phyloP scores from a whole-genome alignment of 2,113 vertebrate species.

The Pionites leucogaster region DNA sequence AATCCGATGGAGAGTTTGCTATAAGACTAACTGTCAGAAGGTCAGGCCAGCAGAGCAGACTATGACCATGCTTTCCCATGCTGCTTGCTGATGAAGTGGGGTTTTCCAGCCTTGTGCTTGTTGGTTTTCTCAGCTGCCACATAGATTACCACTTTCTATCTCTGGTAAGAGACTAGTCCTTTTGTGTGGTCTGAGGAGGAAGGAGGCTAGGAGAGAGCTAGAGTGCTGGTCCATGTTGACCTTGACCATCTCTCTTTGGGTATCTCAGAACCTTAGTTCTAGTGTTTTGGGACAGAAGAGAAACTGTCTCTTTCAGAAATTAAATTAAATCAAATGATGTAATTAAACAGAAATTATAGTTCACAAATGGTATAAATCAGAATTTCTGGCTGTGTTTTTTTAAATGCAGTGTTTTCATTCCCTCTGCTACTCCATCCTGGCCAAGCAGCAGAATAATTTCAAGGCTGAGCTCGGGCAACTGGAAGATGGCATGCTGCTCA shows the following conservation, averaged over 20 bases:
- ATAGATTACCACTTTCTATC: background rate
- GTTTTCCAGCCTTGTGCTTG: background rate
- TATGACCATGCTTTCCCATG: background rate
- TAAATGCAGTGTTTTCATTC: background rate
- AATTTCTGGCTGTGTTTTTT: background rate
- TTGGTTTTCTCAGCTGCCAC: background rate
- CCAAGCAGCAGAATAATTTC: slow-evolving; percentile 83
- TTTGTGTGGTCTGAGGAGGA: background rate
- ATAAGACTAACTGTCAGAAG: background rate
- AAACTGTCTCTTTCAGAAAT: background rate
- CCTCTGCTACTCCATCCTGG: slow-evolving; percentile 72
- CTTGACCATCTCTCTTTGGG: background rate
- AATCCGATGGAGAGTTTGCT: background rate
- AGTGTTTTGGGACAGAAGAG: background rate
- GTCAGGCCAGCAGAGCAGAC: background rate
- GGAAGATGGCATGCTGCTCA: slow-evolving; percentile 80
- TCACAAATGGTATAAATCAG: background rate
- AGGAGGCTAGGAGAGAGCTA: background rate
- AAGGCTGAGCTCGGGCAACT: slow-evolving; percentile 81
- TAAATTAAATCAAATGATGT: background rate
- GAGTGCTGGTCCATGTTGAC: background rate
- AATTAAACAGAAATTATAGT: background rate
- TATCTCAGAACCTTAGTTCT: background rate
- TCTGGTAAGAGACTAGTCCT: background rate
- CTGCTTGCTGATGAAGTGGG: background rate